Evolutionary conservation across 1,140 invertebrate species (phyloP), one percentile per base, ranked within the genome.

Genomic region (Yoshiicerus persimilis): DNA sequence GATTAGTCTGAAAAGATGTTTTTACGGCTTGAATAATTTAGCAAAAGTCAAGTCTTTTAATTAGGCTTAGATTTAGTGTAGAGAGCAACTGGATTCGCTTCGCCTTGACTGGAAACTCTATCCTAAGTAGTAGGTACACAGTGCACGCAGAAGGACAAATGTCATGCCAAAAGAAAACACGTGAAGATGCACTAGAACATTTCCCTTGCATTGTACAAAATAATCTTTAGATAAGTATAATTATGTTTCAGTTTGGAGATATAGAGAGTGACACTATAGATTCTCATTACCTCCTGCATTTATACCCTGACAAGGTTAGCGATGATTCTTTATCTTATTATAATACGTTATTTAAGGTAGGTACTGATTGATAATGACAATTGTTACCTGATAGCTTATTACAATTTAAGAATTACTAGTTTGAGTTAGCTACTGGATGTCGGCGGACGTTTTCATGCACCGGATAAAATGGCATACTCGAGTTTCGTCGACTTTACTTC

Each of bases 1-100:
- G 75, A 80, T 80, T 80, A 80, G 75, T 38, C 75, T 80, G 34
- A 34, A 80, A 80, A 80, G 75, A 80, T 80, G 75, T 38, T 80
- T 77, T 80, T 80, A 80, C 75, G 34, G 75, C 75, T 80, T 80
- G 75, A 80, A 80, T 80, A 80, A 80, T 80, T 80, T 80, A 80
- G 75, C 75, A 80, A 80, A 80, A 80, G 32, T 80, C 34, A 80
- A 80, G 75, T 70, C 75, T 80, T 80, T 80, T 80, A 80, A 80
- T 80, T 80, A 80, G 75, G 75, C 75, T n/a, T n/a, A n/a, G n/a
- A 11, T 36, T 80, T 34, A 80, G 1, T 36, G n/a, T n/a, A n/a
- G n/a, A n/a, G 32, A 80, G 75, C 20, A 80, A 38, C 75, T 38
- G 66, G 27, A n/a, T n/a, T n/a, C n/a, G n/a, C n/a, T n/a, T n/a